Base-by-base conservation (phyloP, 2,888 invertebrate species). In the Drosophila paucipuncta region DNA sequence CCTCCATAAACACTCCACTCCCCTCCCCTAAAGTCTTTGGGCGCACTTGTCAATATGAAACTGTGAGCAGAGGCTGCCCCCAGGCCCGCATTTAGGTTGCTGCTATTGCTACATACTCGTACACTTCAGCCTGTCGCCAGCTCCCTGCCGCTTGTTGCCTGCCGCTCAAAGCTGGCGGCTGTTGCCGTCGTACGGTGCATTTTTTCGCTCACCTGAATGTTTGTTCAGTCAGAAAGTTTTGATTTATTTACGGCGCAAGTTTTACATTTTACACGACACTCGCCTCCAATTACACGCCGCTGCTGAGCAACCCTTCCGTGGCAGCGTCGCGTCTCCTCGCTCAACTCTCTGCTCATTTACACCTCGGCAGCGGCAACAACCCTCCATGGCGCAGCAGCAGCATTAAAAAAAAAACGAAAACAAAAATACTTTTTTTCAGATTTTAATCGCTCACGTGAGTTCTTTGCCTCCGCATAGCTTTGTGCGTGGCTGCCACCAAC, bases 201-300 rank as follows among this genome's bases (percentile, higher is more conserved):
- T 89, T 85, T 89, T 89, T 89, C 88, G 88, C 91, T 86, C 90
- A 87, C 91, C 89, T 90, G 87, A 85, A 83, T 87, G 82, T 87
- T 91, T 82, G 86, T 82, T 89, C 90, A 90, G 87, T 90, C 85
- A 88, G 88, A 91, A 90, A 88, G 78, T 91, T 91, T 91, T 91
- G 90, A 91, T 90, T 90, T 90, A 90, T 90, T 88, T 90, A 90
- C 89, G 89, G 82, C 83, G 78, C 89, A 88, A 88, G 88, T 88
- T 88, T 87, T 88, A 90, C 90, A 90, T 89, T 90, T 90, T 89
- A 89, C 88, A 89, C 91, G 91, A 90, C 88, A 88, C 88, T 88
- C 87, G 91, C 90, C 88, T 88, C 90, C 90, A 88, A 88, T 88
- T 88, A 90, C 88, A 90, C 73, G 90, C 80, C 76, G 80, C 82